Evolutionary conservation across 2,113 vertebrate genomes (phyloP).

Genomic region (Gobiocypris rarus): DNA sequence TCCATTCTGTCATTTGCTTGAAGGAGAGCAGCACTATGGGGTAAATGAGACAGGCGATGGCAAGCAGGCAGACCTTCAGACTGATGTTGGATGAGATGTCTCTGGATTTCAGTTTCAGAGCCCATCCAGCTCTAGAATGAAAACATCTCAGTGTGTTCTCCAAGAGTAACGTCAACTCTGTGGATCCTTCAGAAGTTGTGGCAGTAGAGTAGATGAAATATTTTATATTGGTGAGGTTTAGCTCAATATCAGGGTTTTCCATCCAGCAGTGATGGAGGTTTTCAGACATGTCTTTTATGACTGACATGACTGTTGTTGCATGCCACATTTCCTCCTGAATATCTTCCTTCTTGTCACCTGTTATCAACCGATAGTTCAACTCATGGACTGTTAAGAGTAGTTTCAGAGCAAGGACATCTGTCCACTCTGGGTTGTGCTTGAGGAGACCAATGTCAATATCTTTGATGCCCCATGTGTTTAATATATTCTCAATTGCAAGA

Average conservation of each 20-base stretch:
- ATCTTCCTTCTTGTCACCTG: slow-evolving; percentile 42
- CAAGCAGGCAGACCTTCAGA: slow-evolving; percentile 78
- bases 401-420: slow-evolving; percentile 75
- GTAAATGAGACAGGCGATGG: slow-evolving; percentile 82
- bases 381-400: slow-evolving; percentile 74
- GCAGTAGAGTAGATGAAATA: slow-evolving; percentile 48
- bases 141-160: slow-evolving; percentile 70
- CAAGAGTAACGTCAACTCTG: slow-evolving; percentile 41
- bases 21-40: slow-evolving; percentile 84
- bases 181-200: not conserved
- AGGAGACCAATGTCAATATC: slow-evolving; percentile 65
- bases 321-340: slow-evolving; percentile 67
- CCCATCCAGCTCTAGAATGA: slow-evolving; percentile 63
- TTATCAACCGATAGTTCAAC: slow-evolving; percentile 64
- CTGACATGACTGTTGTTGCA: slow-evolving; percentile 62
- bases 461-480: slow-evolving; percentile 66
- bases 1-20: slow-evolving; percentile 87
- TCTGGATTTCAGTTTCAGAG: slow-evolving; percentile 71
- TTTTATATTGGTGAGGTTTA: slow-evolving; percentile 59
- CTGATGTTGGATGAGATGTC: slow-evolving; percentile 74
- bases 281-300: slow-evolving; percentile 74
- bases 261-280: slow-evolving; percentile 75
- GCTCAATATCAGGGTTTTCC: slow-evolving; percentile 67
- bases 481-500: slow-evolving; percentile 66
- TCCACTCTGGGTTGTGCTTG: slow-evolving; percentile 74